Conservation (phyloP, 2,797 vertebrate genomes). For the Siniperca undulata region DNA sequence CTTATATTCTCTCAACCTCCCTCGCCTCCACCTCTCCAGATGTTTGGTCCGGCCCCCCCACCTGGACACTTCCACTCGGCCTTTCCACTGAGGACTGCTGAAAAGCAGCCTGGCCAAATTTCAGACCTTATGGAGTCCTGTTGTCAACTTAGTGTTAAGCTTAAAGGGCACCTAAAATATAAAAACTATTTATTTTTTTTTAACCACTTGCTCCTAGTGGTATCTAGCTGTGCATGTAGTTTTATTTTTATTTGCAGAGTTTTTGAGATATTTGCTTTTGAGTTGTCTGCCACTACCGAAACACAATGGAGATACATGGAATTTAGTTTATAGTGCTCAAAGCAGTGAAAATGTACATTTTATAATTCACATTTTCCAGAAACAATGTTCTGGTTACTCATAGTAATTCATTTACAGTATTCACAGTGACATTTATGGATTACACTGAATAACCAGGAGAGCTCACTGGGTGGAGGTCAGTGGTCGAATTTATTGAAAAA, state of each 20-base stretch:
- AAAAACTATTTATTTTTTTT: neutral
- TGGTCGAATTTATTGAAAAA: neutral
- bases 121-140: conserved; percentile 16
- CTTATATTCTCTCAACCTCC: conserved; percentile 60
- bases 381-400: neutral
- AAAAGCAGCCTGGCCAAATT: conserved; percentile 3
- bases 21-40: conserved; percentile 72
- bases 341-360: neutral
- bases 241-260: neutral
- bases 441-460: neutral
- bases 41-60: conserved; percentile 68
- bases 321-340: neutral
- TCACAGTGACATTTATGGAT: conserved; percentile 13
- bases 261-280: neutral
- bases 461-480: neutral
- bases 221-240: neutral
- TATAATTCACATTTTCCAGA: neutral
- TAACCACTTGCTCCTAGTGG: neutral
- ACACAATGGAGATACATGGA: neutral
- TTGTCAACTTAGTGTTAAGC: neutral
- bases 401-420: neutral
- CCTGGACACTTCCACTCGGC: conserved; percentile 44
- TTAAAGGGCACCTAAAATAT: neutral
- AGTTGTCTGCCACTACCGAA: neutral
- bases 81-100: conserved; percentile 32